A percentile compares a stretch with the other conserved stretches of the same genome.
Evolutionary conservation across 2,888 invertebrate species (phyloP).

Genomic region (Phragmatobia fuliginosa): DNA sequence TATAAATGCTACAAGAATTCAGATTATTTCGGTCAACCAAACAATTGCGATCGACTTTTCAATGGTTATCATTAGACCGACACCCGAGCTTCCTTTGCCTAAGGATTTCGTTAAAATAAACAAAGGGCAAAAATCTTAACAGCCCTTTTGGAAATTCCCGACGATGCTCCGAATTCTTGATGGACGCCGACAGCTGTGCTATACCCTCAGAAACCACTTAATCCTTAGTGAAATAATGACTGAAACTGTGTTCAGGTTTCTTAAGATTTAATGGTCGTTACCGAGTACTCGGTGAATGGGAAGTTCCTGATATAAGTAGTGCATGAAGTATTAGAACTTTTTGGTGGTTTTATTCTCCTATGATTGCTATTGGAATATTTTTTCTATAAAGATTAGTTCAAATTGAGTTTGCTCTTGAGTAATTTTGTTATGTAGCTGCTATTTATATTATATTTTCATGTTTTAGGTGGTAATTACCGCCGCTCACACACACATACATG

Average conservation of each 20-base stretch:
- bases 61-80: conserved; percentile 18
- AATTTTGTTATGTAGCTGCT: no score
- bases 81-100: conserved; percentile 19
- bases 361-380: not conserved
- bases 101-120: conserved; percentile 39
- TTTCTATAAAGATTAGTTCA: no score
- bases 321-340: not conserved
- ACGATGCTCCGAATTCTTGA: conserved; percentile 46
- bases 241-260: conserved; percentile 46
- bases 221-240: conserved; percentile 61
- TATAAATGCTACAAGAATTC: not conserved
- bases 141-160: conserved; percentile 37
- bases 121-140: conserved; percentile 42
- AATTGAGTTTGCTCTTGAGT: not conserved
- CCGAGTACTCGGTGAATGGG: not conserved
- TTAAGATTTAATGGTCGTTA: not conserved
- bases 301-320: not conserved
- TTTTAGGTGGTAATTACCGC: no score
- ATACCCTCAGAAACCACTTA: conserved; percentile 55
- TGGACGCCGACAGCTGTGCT: conserved; percentile 52
- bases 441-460: no score
- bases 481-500: no score
- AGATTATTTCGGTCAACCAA: conserved; percentile 16
- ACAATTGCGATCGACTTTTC: conserved; percentile 15
- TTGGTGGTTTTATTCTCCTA: not conserved